Conservation (phyloP, 2,888 invertebrate species). For the Cheilosia pagana region DNA sequence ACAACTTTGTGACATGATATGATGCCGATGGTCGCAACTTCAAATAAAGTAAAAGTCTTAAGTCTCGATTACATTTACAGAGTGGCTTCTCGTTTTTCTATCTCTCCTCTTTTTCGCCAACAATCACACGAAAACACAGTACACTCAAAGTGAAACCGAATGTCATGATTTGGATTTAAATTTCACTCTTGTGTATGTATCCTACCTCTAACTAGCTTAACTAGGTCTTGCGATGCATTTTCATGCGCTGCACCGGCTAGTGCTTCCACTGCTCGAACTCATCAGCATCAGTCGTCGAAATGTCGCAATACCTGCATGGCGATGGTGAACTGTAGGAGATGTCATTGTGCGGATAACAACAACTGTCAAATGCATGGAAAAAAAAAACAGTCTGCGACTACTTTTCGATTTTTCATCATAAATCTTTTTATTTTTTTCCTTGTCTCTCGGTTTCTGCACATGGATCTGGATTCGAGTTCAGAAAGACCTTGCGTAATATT, state of each 20-base stretch:
- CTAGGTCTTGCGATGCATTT: constrained; percentile 15
- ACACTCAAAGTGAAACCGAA: constrained; percentile 59
- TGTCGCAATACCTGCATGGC: constrained; percentile 47
- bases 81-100: constrained; percentile 28
- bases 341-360: constrained; percentile 66
- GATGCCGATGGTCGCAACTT: background rate
- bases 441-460: constrained; percentile 10
- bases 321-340: constrained; percentile 45
- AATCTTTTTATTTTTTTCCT: constrained; percentile 57
- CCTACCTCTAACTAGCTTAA: background rate
- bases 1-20: constrained; percentile 44
- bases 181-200: constrained; percentile 45
- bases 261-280: constrained; percentile 22
- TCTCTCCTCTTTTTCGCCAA: background rate
- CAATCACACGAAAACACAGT: constrained; percentile 1
- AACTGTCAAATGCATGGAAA: constrained; percentile 61
- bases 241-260: constrained; percentile 19
- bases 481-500: constrained; percentile 69
- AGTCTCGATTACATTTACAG: constrained; percentile 37
- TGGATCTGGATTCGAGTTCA: constrained; percentile 7
- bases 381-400: background rate
- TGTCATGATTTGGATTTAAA: constrained; percentile 63
- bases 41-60: constrained; percentile 59
- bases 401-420: constrained; percentile 57
- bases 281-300: constrained; percentile 21